Base-by-base conservation (phyloP, 2,888 invertebrate genomes). In the Schizaphis graminum region DNA sequence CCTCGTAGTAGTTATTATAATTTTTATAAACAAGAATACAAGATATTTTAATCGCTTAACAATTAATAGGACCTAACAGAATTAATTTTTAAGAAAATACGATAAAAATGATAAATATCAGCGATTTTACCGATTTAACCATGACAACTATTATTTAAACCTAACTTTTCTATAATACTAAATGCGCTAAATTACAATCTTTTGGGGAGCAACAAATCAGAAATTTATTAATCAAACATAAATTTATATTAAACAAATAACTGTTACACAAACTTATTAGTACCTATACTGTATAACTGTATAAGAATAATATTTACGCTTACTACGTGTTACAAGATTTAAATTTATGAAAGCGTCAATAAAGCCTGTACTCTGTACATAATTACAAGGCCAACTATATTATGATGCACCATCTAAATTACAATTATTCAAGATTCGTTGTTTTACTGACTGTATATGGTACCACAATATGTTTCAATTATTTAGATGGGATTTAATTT, bases 401-500 rank as follows among this genome's bases (percentile, higher is more conserved):
- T 67, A 67, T 67, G n/a, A 67, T 67, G 67, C 16, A n/a, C 67
- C n/a, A 35, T 67, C 67, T 67, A 67, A 67, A 67, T 77, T 77
- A 77, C 35, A 77, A 77, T 77, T 77, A 77, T 77, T 77, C 77
- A 77, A 77, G 77, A 77, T 77, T 77, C 77, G 35, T 77, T 35
- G 21, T 77, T 77, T 77, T 77, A 21, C 35, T 77, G 77, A 41
- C 77, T 77, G 16, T 77, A 35, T 77, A 77, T n/a, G n/a, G 35
- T 8, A 77, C 77, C 21, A 77, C 35, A 35, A 35, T 35, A 77
- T 77, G 35, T 77, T 77, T 77, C 77, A 77, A 77, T 77, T 77
- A 77, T 77, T 35, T 35, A 35, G 21, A 35, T 21, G 21, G 77
- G 35, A 24, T 77, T 77, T 77, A 24, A 77, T 35, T 77, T 77